Base-by-base conservation (phyloP, 2,797 vertebrate genomes). In the Urocyon cinereoargenteus region DNA sequence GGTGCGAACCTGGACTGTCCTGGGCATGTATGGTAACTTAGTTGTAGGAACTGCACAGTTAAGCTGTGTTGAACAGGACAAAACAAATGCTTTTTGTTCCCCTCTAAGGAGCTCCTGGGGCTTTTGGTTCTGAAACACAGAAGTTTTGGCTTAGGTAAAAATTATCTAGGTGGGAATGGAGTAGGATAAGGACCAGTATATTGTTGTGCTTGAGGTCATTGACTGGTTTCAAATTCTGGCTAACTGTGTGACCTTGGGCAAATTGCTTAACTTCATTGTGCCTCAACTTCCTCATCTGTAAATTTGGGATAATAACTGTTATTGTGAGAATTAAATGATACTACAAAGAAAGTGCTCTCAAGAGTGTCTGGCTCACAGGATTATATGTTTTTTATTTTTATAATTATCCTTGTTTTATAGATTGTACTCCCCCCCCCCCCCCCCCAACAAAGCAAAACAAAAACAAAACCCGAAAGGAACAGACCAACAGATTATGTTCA, bases 301-400 rank as follows among this genome's bases (percentile, higher is more conserved):
- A 93, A 73, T 34, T 61, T 14, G 3, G 24, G 14, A 21, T 78
- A 70, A 90, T 34, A 84, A 62, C 64, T 79, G n/a, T 57, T 83
- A 16, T 57, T 94, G 5, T 79, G 40, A 83, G 82, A 82, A 91
- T 77, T 45, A 93, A 64, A 72, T 72, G 26, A 70, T 59, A n/a
- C 24, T 78, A 78, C 18, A 55, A 77, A 26, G 26, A 62, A 77
- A 88, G 18, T 95, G 5, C 31, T 96, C 73, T 19, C 2, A 28
- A 70, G 9, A 68, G 19, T 7, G 6, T 53, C 34, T 73, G 53
- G 15, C 6, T 85, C 73, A 62, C 3, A 85, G 36, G 53, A 36
- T 83, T 83, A 89, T 64, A 34, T 61, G 16, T 70, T 75, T 86
- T 4, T 45, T 88, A 68, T 81, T 86, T 86, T 96, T 45, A 64